Percentiles rank a stretch among this genome's conserved stretches.
These are phyloP conservation scores for Anolis carolinensis DNA, from an alignment of 2,113 vertebrate species.

Conservation along the genomic window DNA sequence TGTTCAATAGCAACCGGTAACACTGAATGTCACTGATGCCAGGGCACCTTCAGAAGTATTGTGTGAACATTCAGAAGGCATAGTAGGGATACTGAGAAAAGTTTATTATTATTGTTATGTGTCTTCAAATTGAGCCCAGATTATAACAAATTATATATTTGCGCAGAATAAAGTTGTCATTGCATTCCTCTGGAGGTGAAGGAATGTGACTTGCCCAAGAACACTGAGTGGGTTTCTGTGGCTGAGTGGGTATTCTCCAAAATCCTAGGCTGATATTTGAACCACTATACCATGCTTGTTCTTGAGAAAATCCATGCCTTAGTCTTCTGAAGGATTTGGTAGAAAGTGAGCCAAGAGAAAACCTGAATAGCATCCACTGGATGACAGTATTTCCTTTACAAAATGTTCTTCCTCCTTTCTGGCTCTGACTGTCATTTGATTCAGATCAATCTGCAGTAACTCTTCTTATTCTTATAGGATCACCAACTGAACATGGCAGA, in stretches of 20 bases:
- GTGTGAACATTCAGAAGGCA: not conserved
- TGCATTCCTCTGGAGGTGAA: too few species aligned
- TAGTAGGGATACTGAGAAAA: not conserved
- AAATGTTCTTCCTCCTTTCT: conserved; percentile 17
- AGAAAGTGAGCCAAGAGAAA: not conserved
- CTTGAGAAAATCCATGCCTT: not conserved
- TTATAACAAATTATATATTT: too few species aligned
- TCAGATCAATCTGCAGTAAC: not conserved
- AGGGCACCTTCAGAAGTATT: not conserved
- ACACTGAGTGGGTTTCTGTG: too few species aligned
- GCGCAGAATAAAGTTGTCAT: too few species aligned
- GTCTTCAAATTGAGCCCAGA: too few species aligned
- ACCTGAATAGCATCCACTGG: not conserved
- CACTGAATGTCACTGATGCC: not conserved
- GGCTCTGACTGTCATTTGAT: not conserved
- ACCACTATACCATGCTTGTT: too few species aligned
- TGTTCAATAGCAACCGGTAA: not conserved
- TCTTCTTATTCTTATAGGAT: conserved; percentile 76
- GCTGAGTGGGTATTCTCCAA: too few species aligned
- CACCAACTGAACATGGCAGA: conserved; percentile 90
- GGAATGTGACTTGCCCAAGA: too few species aligned
- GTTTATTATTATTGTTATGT: not conserved
- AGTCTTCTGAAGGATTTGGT: not conserved
- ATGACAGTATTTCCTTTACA: not conserved
- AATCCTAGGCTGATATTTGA: too few species aligned